phyloP scores from a whole-genome alignment of 2,888 invertebrate species.

The Sympetrum striolatum region DNA sequence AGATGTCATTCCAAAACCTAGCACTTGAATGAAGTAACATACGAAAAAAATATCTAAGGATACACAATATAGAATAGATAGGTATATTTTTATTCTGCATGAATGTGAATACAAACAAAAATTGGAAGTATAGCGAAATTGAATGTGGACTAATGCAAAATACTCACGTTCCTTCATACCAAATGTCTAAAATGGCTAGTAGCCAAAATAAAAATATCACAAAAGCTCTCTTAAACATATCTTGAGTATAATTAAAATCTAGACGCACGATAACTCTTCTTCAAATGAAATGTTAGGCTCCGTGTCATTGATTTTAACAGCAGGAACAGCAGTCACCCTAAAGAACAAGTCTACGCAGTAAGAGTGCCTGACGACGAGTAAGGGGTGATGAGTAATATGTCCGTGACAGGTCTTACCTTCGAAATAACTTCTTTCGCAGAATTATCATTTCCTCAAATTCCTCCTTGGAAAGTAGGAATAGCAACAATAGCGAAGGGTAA shows the following conservation, averaged over 20 bases:
- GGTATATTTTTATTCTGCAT: too few species aligned
- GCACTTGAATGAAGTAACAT: too few species aligned
- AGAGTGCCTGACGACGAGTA: not conserved
- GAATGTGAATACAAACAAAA: too few species aligned
- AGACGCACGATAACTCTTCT: not conserved
- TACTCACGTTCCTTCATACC: conserved; percentile 48
- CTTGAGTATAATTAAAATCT: not conserved
- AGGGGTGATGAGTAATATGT: conserved; percentile 28
- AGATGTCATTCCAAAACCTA: too few species aligned
- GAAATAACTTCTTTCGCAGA: conserved; percentile 18
- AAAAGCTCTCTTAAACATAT: not conserved
- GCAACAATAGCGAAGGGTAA: not conserved
- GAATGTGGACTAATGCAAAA: not conserved
- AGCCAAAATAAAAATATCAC: not conserved
- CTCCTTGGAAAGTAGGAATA: too few species aligned
- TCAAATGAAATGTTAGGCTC: not conserved
- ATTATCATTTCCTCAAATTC: not conserved
- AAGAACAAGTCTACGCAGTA: conserved; percentile 11
- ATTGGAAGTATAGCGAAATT: too few species aligned
- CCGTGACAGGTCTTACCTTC: conserved; percentile 14
- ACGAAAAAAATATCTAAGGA: too few species aligned
- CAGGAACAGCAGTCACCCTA: not conserved
- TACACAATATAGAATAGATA: too few species aligned
- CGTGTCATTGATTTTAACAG: not conserved
- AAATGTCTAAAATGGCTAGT: conserved; percentile 33